These are phyloP conservation scores for Clamator glandarius DNA, from an alignment of 2,797 vertebrate genomes.

Conservation along the genomic window DNA sequence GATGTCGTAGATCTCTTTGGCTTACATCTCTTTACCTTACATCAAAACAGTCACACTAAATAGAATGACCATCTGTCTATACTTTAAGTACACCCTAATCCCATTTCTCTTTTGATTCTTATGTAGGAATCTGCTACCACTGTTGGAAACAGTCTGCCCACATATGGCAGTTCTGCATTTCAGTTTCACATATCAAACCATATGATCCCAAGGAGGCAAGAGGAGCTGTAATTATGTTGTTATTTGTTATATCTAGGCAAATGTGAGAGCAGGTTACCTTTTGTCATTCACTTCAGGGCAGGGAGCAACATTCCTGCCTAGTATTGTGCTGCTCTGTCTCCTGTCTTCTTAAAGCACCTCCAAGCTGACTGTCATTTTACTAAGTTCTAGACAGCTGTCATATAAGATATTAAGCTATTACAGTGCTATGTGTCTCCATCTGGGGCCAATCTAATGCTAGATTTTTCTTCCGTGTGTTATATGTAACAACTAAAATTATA, in stretches of 20 bases:
- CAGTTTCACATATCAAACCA: not conserved
- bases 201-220: not conserved
- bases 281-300: not conserved
- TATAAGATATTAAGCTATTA: not conserved
- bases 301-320: not conserved
- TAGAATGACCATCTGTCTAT: not conserved
- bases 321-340: not conserved
- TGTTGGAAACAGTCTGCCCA: not conserved
- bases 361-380: not conserved
- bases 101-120: not conserved
- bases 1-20: not conserved
- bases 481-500: not conserved
- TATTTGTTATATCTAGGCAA: not conserved
- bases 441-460: not conserved
- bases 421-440: not conserved
- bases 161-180: accelerated
- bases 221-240: not conserved
- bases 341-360: not conserved
- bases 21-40: not conserved
- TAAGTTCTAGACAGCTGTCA: not conserved
- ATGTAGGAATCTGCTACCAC: not conserved
- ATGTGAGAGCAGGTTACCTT: not conserved
- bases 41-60: not conserved
- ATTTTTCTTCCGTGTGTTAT: not conserved
- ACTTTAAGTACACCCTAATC: not conserved